Base-by-base conservation (phyloP, 2,888 invertebrate species). In the Sphecodes monilicornis region DNA sequence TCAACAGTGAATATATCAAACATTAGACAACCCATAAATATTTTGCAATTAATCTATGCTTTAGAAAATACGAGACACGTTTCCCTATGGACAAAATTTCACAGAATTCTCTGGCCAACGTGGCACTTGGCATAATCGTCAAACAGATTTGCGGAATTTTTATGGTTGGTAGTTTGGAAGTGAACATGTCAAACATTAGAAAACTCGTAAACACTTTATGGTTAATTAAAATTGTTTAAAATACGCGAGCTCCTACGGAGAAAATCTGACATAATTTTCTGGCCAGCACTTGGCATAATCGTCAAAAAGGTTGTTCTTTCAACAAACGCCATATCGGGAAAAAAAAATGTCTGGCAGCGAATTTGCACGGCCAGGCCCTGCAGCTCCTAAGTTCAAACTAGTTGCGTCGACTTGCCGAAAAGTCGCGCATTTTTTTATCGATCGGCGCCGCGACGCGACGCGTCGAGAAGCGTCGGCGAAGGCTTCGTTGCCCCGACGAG, bases 361-460 rank as follows among this genome's bases (percentile, higher is more conserved):
- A 84, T 84, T 83, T 84, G 73, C 83, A 70, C 26, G 39, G 22
- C 36, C 66, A 10, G 32, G 22, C 36, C 66, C 64, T 64, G 11
- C 29, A 26, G 29, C 29, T 18, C 10, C 22, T 64, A 68, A 77
- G 77, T 79, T 79, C 69, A 84, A 85, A 84, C 79, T 84, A 84
- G 76, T 79, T 68, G 84, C 84, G 79, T 76, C 75, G 79, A 79
- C 72, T 84, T 84, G 54, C 68, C 84, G 73, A 79, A 79, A 84
- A 84, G 75, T 85, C 75, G 85, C 75, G 71, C 84, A 76, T 85
- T 85, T 85, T 79, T 85, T 13, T 78, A 85, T 84, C 78, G 84
- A 84, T 78, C 78, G 73, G 36, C 64, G n/a, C 57, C n/a, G 36
- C 69, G 81, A 54, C 80, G 79, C 79, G 79, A 41, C 57, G 57